These are phyloP conservation scores for Cathartes aura DNA, from an alignment of 2,113 vertebrate species.

Conservation along the genomic window DNA sequence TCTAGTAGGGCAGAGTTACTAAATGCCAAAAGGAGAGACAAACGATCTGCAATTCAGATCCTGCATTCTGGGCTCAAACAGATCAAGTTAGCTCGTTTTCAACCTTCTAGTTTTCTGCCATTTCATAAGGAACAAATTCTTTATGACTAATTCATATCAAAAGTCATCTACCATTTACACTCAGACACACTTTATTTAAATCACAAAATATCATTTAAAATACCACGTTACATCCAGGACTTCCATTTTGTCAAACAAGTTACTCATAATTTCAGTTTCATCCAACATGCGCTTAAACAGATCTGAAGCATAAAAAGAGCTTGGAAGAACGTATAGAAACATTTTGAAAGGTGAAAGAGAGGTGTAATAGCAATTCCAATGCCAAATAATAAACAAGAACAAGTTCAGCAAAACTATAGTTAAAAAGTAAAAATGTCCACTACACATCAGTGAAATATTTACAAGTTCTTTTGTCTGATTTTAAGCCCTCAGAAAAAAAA, in stretches of 20 bases:
- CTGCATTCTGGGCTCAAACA: background rate
- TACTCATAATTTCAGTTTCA: background rate
- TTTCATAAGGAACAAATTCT: background rate
- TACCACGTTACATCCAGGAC: background rate
- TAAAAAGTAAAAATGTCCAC: background rate
- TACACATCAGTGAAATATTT: background rate
- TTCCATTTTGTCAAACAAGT: background rate
- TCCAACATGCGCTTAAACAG: background rate
- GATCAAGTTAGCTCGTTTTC: background rate
- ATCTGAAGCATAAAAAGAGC: background rate
- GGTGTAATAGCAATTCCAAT: background rate
- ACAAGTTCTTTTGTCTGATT: background rate
- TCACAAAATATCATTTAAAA: background rate
- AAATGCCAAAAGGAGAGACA: conserved; percentile 55
- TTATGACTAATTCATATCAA: background rate
- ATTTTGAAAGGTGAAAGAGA: background rate
- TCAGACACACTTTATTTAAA: background rate
- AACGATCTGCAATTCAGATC: background rate
- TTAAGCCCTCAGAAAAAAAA: background rate
- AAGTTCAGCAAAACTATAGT: background rate
- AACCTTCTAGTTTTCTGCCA: background rate
- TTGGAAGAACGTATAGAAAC: background rate
- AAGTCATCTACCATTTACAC: background rate
- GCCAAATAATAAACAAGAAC: background rate
- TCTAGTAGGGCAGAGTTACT: conserved; percentile 60